Evolutionary conservation across 2,113 vertebrate species (phyloP).

Genomic region (Marmota flaviventris): DNA sequence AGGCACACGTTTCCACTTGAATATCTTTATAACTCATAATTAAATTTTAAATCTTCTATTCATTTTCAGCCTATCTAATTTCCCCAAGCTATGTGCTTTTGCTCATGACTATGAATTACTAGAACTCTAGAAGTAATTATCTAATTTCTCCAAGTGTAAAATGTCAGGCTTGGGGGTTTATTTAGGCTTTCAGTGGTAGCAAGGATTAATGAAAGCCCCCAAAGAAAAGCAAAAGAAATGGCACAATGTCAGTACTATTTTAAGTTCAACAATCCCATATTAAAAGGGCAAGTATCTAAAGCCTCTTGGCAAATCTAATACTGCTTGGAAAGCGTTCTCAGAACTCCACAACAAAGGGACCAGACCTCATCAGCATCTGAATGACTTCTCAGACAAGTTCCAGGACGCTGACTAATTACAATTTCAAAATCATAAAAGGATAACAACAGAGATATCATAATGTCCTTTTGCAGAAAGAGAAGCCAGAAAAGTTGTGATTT

Average conservation of each 20-base stretch:
- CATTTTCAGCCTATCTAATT: slow-evolving; percentile 72
- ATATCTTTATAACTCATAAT: slow-evolving; percentile 65
- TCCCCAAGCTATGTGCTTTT: slow-evolving; percentile 57
- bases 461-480: not conserved
- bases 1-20: slow-evolving; percentile 45
- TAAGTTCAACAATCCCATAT: not conserved
- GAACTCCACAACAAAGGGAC: not conserved
- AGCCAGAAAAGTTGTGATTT: slow-evolving; percentile 23
- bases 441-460: not conserved
- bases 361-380: not conserved
- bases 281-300: slow-evolving; percentile 24
- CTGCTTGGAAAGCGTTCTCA: not conserved
- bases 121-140: slow-evolving; percentile 49
- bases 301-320: not conserved
- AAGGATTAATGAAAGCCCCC: slow-evolving; percentile 26
- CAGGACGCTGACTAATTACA: not conserved
- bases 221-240: slow-evolving; percentile 41
- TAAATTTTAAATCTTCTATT: slow-evolving; percentile 69
- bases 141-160: slow-evolving; percentile 64
- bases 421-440: slow-evolving; percentile 42
- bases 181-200: not conserved
- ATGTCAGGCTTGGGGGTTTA: slow-evolving; percentile 7
- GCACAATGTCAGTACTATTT: not conserved
- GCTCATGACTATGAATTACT: slow-evolving; percentile 68
- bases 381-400: not conserved